Evolutionary conservation across 1,140 invertebrate species (phyloP).

Genomic region (Euglossa dilemma): DNA sequence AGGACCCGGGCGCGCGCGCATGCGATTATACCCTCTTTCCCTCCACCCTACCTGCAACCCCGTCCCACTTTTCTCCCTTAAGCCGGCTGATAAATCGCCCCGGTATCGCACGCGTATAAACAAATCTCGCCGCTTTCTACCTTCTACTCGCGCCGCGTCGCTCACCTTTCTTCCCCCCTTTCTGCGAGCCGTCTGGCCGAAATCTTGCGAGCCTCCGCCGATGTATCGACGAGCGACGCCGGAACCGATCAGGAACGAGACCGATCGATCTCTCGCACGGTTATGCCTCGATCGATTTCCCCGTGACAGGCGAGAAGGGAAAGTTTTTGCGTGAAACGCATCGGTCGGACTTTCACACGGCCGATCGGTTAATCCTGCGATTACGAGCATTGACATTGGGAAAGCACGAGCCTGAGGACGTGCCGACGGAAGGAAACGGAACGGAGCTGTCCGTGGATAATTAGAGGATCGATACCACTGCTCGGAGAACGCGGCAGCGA

Average conservation of each 20-base stretch:
- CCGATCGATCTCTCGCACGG: conserved; percentile 43
- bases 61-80: background rate
- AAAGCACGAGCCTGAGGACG: background rate
- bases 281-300: conserved; percentile 29
- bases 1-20: conserved; percentile 11
- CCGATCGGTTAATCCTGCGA: background rate
- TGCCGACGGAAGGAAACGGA: background rate
- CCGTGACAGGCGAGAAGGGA: conserved; percentile 3
- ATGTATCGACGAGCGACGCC: no score
- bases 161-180: background rate
- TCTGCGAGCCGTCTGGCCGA: no score
- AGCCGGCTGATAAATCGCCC: conserved; percentile 38
- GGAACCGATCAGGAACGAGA: background rate
- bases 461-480: background rate
- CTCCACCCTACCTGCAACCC: background rate
- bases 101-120: conserved; percentile 45
- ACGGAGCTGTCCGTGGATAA: background rate
- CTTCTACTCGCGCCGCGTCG: background rate
- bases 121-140: conserved; percentile 26
- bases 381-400: background rate
- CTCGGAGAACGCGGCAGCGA: background rate
- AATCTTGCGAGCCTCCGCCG: no score
- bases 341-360: background rate
- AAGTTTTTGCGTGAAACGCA: conserved; percentile 19
- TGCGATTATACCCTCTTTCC: conserved; percentile 33